Percentiles rank a stretch among this genome's conserved stretches.
These are phyloP conservation scores for Trichopoda pennipes DNA, from an alignment of 2,888 invertebrate species.

Conservation along the genomic window DNA sequence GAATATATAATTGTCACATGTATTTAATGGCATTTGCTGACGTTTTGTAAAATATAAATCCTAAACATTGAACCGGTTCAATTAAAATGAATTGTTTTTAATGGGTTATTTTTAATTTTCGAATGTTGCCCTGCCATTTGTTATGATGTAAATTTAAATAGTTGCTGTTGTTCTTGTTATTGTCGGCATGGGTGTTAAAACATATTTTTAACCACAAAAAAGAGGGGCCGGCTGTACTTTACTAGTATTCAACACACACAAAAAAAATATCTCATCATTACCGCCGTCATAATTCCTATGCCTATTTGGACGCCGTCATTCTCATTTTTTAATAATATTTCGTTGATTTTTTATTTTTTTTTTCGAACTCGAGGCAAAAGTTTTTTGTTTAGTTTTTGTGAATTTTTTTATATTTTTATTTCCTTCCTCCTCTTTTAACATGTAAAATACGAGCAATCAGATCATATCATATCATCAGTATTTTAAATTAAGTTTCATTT, in stretches of 20 bases:
- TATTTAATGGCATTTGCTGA: slow-evolving; percentile 5
- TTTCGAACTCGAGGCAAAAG: slow-evolving; percentile 34
- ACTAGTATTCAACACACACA: slow-evolving; percentile 48
- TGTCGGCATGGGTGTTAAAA: slow-evolving; percentile 56
- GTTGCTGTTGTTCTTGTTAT: slow-evolving; percentile 40
- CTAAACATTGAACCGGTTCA: slow-evolving; percentile 30
- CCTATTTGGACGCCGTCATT: background rate
- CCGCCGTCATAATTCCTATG: slow-evolving; percentile 3
- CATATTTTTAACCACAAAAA: slow-evolving; percentile 36
- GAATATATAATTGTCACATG: slow-evolving; percentile 38
- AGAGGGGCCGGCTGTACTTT: slow-evolving; percentile 33
- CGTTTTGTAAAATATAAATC: background rate
- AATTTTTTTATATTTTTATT: slow-evolving; percentile 17
- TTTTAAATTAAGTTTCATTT: slow-evolving; percentile 53
- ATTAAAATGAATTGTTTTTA: slow-evolving; percentile 1
- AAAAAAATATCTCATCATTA: slow-evolving; percentile 33
- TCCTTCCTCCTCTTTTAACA: slow-evolving; percentile 40
- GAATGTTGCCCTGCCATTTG: slow-evolving; percentile 56
- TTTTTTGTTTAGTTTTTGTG: slow-evolving; percentile 38
- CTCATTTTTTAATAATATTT: slow-evolving; percentile 42
- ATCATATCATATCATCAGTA: slow-evolving; percentile 58
- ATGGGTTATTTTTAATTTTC: slow-evolving; percentile 56
- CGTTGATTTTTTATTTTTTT: slow-evolving; percentile 21
- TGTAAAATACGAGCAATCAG: too few relatives aligned
- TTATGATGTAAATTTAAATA: slow-evolving; percentile 54